These are phyloP conservation scores for Brassicogethes aeneus DNA, from an alignment of 2,888 invertebrate species.

Conservation along the genomic window DNA sequence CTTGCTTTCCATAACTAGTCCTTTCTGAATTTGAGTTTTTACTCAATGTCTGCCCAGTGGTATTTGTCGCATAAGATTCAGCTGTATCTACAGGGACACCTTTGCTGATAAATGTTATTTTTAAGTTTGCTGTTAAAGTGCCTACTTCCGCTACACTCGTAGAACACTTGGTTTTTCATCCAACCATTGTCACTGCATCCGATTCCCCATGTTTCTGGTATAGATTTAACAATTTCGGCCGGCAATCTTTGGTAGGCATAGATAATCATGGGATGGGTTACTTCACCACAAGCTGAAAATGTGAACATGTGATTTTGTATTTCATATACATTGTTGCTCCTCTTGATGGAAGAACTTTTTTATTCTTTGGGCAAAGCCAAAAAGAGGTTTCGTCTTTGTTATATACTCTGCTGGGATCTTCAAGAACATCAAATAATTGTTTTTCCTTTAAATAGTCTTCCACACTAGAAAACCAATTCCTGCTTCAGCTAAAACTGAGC, in stretches of 20 bases:
- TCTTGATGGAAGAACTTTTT: conserved; percentile 4
- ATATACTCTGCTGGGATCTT: conserved; percentile 16
- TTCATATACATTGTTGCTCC: conserved; percentile 9
- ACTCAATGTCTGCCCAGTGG: no score
- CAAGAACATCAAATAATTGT: conserved; percentile 13
- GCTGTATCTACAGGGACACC: no score
- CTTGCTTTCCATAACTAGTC: no score
- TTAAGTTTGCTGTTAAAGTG: no score
- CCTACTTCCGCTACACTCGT: conserved; percentile 23
- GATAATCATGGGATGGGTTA: conserved; percentile 19
- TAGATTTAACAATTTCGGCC: conserved; percentile 3
- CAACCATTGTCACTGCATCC: conserved; percentile 19
- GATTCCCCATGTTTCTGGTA: no score
- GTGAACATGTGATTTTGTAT: conserved; percentile 9
- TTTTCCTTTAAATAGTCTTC: conserved; percentile 17
- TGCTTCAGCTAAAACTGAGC: conserved; percentile 20
- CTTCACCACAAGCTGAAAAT: conserved; percentile 9
- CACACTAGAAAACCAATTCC: conserved; percentile 23
- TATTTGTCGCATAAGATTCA: no score
- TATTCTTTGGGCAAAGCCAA: conserved; percentile 6
- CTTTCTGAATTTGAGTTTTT: no score
- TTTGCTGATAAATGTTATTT: no score
- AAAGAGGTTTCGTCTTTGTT: no score
- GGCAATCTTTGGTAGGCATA: no score
- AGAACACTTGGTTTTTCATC: conserved; percentile 23